Evolutionary conservation across 1,140 invertebrate genomes (phyloP).

Genomic region (Brachionus koreanus): DNA sequence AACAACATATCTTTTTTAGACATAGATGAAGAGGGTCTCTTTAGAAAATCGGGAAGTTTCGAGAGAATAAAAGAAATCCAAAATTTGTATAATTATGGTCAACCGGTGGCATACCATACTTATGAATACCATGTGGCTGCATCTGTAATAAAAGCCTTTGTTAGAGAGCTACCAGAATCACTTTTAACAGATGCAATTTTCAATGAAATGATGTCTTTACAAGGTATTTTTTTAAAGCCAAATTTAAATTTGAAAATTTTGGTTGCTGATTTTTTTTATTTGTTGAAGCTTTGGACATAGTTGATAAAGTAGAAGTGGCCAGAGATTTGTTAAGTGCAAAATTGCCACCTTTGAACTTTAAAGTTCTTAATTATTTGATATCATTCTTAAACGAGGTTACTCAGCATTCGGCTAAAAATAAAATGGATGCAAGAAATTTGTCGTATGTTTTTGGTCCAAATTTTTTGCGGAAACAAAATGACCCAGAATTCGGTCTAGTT

Average conservation of each 20-base stretch:
- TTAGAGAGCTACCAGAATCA: slow-evolving; percentile 86
- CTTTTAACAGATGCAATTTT: slow-evolving; percentile 88
- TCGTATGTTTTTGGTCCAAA: slow-evolving; percentile 43
- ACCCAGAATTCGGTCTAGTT: slow-evolving; percentile 10
- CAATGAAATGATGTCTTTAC: slow-evolving; percentile 86
- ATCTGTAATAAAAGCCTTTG: slow-evolving; percentile 87
- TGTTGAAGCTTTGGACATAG: slow-evolving; percentile 70
- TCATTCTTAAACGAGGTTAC: slow-evolving; percentile 81
- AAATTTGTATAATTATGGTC: slow-evolving; percentile 75
- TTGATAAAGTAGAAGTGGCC: slow-evolving; percentile 75
- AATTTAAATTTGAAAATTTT: not conserved
- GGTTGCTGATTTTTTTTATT: slow-evolving; percentile 39
- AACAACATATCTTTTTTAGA: slow-evolving; percentile 61
- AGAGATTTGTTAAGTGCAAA: slow-evolving; percentile 82
- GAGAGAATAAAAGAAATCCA: slow-evolving; percentile 77
- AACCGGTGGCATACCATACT: slow-evolving; percentile 52
- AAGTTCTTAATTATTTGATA: slow-evolving; percentile 80
- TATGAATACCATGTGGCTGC: slow-evolving; percentile 72
- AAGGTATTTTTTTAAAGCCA: slow-evolving; percentile 60
- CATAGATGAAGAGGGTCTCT: slow-evolving; percentile 89
- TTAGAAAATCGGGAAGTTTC: slow-evolving; percentile 81
- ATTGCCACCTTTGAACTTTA: slow-evolving; percentile 88
- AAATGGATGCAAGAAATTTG: slow-evolving; percentile 43
- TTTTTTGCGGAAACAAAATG: slow-evolving; percentile 16
- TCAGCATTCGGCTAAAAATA: slow-evolving; percentile 43